These are phyloP conservation scores for Ascidia mentula DNA, from an alignment of 23 tunicate species.

Conservation along the genomic window DNA sequence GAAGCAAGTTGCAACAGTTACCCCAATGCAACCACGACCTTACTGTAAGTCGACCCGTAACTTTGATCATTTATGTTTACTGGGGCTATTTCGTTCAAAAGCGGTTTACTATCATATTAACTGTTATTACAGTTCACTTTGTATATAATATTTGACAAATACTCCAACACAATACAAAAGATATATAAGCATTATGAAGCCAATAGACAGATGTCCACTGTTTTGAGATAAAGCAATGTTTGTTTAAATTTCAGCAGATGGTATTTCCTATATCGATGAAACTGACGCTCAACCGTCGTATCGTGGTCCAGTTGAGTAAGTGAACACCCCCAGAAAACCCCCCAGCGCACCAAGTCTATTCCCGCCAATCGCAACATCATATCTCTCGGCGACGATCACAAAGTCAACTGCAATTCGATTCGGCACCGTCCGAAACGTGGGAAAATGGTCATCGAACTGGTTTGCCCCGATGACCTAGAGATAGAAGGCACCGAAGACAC, in stretches of 20 bases:
- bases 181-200: no score
- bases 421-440: conserved; percentile 10
- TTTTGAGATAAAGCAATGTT: no score
- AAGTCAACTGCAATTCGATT: conserved; percentile 9
- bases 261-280: background rate
- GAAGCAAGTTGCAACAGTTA: background rate
- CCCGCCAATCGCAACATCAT: background rate
- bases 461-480: background rate
- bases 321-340: background rate
- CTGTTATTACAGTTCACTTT: no score
- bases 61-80: no score
- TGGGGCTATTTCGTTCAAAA: no score
- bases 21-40: background rate
- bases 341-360: conserved; percentile 32
- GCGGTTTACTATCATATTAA: no score
- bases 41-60: no score
- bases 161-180: no score
- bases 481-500: background rate
- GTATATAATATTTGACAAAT: no score
- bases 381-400: background rate
- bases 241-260: background rate
- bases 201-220: no score
- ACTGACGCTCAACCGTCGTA: background rate
- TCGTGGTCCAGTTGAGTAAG: background rate
- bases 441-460: conserved; percentile 9